Percentiles rank a stretch among this genome's conserved stretches.
These are phyloP conservation scores for Danio choprae DNA, from an alignment of 2,797 vertebrate species.

Conservation along the genomic window DNA sequence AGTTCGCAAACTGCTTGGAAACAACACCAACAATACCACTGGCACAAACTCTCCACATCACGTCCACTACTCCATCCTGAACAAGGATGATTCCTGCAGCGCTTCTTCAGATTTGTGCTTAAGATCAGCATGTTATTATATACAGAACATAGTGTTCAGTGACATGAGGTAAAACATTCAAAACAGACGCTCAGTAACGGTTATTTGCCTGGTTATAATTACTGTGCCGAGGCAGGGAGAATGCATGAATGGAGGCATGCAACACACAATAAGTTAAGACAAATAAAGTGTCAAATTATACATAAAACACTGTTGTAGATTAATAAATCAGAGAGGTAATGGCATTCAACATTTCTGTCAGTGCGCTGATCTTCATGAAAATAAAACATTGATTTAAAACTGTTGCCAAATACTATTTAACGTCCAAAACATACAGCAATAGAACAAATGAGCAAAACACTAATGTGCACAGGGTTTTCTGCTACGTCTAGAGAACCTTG, in stretches of 20 bases:
- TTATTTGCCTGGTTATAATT: slow-evolving; percentile 38
- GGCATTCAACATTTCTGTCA: slow-evolving; percentile 63
- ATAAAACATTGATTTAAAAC: neutral
- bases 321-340: slow-evolving; percentile 66
- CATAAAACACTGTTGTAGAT: slow-evolving; percentile 62
- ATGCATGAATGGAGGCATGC: slow-evolving; percentile 70
- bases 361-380: slow-evolving; percentile 42
- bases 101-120: slow-evolving; percentile 23
- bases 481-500: slow-evolving; percentile 21
- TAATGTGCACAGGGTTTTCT: neutral
- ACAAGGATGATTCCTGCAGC: neutral
- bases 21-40: slow-evolving; percentile 26
- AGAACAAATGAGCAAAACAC: slow-evolving; percentile 2
- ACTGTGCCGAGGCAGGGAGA: slow-evolving; percentile 31
- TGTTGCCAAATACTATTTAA: neutral
- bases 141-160: slow-evolving; percentile 39
- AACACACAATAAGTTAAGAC: slow-evolving; percentile 53
- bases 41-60: slow-evolving; percentile 8
- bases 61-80: neutral
- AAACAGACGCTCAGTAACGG: slow-evolving; percentile 36
- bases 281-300: slow-evolving; percentile 40
- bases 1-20: slow-evolving; percentile 13
- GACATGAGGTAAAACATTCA: slow-evolving; percentile 45
- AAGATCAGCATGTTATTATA: slow-evolving; percentile 27
- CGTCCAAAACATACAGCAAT: slow-evolving; percentile 3